Evolutionary conservation across 2,113 vertebrate species (phyloP).

Genomic region (Coturnix japonica): DNA sequence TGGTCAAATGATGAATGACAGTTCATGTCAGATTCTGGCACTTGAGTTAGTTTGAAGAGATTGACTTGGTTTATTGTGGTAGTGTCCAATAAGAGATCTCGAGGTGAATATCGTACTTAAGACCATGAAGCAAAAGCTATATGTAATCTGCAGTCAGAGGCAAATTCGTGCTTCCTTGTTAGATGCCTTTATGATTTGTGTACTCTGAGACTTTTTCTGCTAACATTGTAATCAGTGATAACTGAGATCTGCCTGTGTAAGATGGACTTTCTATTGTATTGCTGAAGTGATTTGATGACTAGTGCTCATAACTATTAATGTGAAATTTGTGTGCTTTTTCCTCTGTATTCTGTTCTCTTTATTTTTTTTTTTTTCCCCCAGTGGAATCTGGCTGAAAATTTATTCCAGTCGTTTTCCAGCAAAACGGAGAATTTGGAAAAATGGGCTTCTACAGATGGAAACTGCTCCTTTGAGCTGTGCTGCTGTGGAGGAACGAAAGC

Average conservation of each 20-base stretch:
- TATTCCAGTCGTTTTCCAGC: conserved; percentile 69
- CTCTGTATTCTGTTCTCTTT: neutral
- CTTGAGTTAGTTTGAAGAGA: neutral
- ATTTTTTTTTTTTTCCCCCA: conserved; percentile 52
- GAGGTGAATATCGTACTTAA: neutral
- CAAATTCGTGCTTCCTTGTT: neutral
- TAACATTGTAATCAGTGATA: neutral
- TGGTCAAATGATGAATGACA: neutral
- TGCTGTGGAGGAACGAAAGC: conserved; percentile 57
- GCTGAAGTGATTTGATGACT: neutral
- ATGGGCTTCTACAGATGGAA: conserved; percentile 32
- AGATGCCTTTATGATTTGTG: neutral
- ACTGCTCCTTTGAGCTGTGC: conserved; percentile 7
- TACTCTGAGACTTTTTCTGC: neutral
- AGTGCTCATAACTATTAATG: neutral
- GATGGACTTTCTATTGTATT: neutral
- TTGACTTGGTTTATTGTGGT: neutral
- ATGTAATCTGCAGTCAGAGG: neutral
- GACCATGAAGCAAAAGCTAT: neutral
- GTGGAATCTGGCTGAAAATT: conserved; percentile 83
- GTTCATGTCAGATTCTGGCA: neutral
- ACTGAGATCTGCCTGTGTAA: neutral
- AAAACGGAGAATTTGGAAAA: conserved; percentile 61
- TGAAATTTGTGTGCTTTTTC: neutral
- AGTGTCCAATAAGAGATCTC: neutral